These are phyloP conservation scores for Sebastes aleutianus DNA, from an alignment of 2,797 vertebrate genomes.

Conservation along the genomic window DNA sequence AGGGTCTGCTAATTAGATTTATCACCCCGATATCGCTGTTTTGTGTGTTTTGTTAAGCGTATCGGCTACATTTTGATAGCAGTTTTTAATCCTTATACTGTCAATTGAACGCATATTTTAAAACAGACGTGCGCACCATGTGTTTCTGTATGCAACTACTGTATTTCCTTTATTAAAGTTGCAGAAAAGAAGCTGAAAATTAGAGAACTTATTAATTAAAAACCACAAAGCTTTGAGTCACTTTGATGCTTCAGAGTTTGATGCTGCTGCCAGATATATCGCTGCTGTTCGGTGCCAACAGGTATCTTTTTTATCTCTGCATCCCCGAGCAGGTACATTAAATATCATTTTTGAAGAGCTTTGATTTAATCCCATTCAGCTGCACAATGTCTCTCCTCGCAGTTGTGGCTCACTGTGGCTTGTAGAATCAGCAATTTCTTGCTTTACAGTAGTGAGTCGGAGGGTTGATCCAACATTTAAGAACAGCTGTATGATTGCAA, in stretches of 20 bases:
- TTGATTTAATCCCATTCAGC: slow-evolving; percentile 34
- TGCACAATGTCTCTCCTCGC: neutral
- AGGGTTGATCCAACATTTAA: neutral
- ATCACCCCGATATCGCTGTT: neutral
- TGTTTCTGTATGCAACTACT: neutral
- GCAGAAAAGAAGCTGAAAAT: neutral
- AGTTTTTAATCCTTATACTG: neutral
- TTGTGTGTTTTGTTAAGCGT: neutral
- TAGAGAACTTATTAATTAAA: neutral
- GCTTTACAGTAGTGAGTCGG: neutral
- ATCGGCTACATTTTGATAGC: neutral
- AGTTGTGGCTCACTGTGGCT: neutral
- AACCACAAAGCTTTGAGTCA: neutral
- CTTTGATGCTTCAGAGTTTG: neutral
- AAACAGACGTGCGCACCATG: neutral
- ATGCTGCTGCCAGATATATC: neutral
- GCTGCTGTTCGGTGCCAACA: neutral
- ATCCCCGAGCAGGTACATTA: slow-evolving; percentile 11
- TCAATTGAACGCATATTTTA: neutral
- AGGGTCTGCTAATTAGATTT: neutral
- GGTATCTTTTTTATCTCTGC: neutral
- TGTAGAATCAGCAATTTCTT: neutral
- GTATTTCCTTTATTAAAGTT: neutral
- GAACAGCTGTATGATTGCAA: neutral
- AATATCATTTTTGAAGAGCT: slow-evolving; percentile 14